phyloP scores from a whole-genome alignment of 2,113 vertebrate genomes.

The Xerus inauris region DNA sequence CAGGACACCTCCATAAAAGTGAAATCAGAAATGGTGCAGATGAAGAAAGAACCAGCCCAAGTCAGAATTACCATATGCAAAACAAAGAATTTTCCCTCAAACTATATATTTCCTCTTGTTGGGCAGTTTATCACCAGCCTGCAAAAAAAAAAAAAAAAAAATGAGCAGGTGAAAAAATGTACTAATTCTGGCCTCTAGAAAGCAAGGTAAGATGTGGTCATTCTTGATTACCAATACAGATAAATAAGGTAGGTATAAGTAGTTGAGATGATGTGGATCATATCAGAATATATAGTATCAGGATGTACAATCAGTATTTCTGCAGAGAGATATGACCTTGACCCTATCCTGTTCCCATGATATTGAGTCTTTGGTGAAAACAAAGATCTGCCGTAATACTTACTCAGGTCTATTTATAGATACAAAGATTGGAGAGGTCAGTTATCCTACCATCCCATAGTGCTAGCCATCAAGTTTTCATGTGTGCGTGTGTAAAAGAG shows the following conservation, averaged over 20 bases:
- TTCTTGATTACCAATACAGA: not conserved
- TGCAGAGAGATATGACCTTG: not conserved
- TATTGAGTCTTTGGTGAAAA: not conserved
- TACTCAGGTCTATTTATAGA: not conserved
- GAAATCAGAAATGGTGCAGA: not conserved
- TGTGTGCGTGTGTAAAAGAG: not conserved
- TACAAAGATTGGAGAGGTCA: not conserved
- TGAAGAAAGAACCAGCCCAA: not conserved
- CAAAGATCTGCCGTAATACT: not conserved
- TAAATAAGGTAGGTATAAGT: not conserved
- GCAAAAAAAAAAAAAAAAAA: not conserved
- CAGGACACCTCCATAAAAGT: not conserved
- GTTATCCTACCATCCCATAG: not conserved
- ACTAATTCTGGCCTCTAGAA: not conserved
- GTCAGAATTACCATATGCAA: not conserved
- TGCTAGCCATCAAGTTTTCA: not conserved
- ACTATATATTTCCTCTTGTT: not conserved
- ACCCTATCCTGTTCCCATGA: rapidly evolving
- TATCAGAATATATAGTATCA: not conserved
- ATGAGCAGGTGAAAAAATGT: not conserved
- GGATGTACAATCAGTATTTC: not conserved
- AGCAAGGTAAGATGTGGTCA: not conserved
- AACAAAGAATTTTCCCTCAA: not conserved
- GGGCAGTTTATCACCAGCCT: not conserved
- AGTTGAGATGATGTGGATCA: not conserved